These are phyloP conservation scores for Laothoe populi DNA, from an alignment of 2,888 invertebrate genomes.

Conservation along the genomic window DNA sequence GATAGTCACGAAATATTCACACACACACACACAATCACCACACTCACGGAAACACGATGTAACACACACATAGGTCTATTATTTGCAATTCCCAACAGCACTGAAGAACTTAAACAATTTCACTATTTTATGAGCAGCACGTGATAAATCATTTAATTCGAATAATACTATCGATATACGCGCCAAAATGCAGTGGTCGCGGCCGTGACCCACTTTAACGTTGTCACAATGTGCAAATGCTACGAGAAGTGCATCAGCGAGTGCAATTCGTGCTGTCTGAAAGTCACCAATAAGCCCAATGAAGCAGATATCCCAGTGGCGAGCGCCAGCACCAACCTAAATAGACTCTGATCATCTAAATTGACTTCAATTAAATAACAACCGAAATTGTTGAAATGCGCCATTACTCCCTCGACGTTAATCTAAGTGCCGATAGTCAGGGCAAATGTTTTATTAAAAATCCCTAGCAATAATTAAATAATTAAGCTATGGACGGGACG, in stretches of 20 bases:
- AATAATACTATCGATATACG: background rate
- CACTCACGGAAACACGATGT: slow-evolving; percentile 36
- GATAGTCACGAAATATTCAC: slow-evolving; percentile 38
- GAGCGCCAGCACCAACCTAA: slow-evolving; percentile 84
- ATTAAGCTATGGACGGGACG: slow-evolving; percentile 70
- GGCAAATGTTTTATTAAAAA: slow-evolving; percentile 84
- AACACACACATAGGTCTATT: slow-evolving; percentile 31
- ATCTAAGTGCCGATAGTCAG: slow-evolving; percentile 85
- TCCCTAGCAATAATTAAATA: slow-evolving; percentile 78
- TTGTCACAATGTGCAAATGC: slow-evolving; percentile 65
- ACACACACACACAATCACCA: slow-evolving; percentile 31
- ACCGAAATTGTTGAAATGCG: slow-evolving; percentile 85
- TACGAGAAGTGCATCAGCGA: slow-evolving; percentile 79
- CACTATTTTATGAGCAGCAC: slow-evolving; percentile 1
- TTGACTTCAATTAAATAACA: slow-evolving; percentile 86
- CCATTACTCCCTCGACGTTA: slow-evolving; percentile 84
- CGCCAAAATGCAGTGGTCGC: slow-evolving; percentile 2
- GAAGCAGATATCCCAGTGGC: slow-evolving; percentile 84
- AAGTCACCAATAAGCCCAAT: slow-evolving; percentile 85
- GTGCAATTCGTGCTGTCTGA: slow-evolving; percentile 85
- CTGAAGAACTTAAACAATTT: slow-evolving; percentile 16
- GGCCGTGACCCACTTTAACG: slow-evolving; percentile 56
- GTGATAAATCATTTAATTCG: slow-evolving; percentile 12
- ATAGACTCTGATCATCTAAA: slow-evolving; percentile 86
- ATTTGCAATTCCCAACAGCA: slow-evolving; percentile 31